Evolutionary conservation across 2,888 invertebrate genomes (phyloP).

Genomic region (Leptopilina drosophilae): DNA sequence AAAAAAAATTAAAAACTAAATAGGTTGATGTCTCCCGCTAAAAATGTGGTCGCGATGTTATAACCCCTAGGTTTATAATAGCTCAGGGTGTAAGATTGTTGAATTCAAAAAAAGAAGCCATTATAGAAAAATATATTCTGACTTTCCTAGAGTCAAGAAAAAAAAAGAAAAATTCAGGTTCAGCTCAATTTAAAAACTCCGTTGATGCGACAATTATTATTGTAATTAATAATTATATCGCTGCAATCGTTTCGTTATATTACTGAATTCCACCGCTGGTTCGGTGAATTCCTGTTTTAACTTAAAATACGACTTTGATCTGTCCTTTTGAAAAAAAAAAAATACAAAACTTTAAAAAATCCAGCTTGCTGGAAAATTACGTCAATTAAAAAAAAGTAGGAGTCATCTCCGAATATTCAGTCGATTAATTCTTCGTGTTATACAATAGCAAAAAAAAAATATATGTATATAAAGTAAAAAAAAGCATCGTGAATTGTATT

Average conservation of each 20-base stretch:
- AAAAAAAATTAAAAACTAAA: too few species aligned
- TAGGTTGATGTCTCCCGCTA: slow-evolving; percentile 2
- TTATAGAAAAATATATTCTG: slow-evolving; percentile 33
- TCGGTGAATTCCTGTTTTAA: slow-evolving; percentile 31
- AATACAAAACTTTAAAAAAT: slow-evolving; percentile 28
- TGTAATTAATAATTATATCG: slow-evolving; percentile 26
- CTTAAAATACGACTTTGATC: slow-evolving; percentile 22
- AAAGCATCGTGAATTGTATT: slow-evolving; percentile 18
- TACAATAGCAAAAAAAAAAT: neutral
- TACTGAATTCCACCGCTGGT: slow-evolving; percentile 18
- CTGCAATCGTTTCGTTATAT: slow-evolving; percentile 25
- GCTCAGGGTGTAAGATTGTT: slow-evolving; percentile 33
- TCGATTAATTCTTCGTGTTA: slow-evolving; percentile 24
- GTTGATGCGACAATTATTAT: neutral
- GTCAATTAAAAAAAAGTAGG: slow-evolving; percentile 35
- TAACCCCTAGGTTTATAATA: slow-evolving; percentile 24
- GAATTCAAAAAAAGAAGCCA: slow-evolving; percentile 22
- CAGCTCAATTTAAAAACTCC: slow-evolving; percentile 5
- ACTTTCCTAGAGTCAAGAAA: slow-evolving; percentile 22
- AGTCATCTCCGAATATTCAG: slow-evolving; percentile 25
- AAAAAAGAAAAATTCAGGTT: neutral
- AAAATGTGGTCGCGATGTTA: slow-evolving; percentile 18
- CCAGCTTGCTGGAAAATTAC: slow-evolving; percentile 33
- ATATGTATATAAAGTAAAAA: neutral
- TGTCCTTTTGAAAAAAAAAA: slow-evolving; percentile 20